phyloP scores from a whole-genome alignment of 2,888 invertebrate genomes.

The Tinea pellionella region DNA sequence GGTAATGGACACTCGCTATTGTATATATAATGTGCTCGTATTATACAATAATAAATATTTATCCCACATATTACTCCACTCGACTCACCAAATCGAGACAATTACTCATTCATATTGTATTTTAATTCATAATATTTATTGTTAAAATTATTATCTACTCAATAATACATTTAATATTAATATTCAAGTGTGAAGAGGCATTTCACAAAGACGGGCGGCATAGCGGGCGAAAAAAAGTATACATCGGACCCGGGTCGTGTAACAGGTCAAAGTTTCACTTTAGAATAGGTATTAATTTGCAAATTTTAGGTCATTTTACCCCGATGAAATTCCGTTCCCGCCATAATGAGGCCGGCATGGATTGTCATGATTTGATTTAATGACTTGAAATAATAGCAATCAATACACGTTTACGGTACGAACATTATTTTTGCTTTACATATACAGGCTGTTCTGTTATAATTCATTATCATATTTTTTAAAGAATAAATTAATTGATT shows the following conservation, averaged over 20 bases:
- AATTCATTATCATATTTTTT: neutral
- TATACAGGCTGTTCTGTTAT: conserved; percentile 23
- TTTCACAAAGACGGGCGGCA: too few relatives aligned
- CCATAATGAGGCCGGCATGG: conserved; percentile 43
- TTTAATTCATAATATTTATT: too few relatives aligned
- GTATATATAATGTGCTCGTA: too few relatives aligned
- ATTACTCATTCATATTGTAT: too few relatives aligned
- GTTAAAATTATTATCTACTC: too few relatives aligned
- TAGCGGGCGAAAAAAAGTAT: too few relatives aligned
- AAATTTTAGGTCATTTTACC: conserved; percentile 14
- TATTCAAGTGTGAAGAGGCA: too few relatives aligned
- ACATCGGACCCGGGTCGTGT: neutral
- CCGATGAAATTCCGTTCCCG: conserved; percentile 15
- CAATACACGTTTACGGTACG: conserved; percentile 30
- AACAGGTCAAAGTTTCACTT: neutral
- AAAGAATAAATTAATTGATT: neutral
- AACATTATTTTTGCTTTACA: conserved; percentile 27
- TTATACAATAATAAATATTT: too few relatives aligned
- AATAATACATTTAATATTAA: too few relatives aligned
- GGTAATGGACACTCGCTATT: too few relatives aligned
- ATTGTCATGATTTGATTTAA: conserved; percentile 56
- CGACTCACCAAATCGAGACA: too few relatives aligned
- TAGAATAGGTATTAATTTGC: neutral
- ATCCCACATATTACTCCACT: too few relatives aligned
- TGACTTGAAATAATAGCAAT: conserved; percentile 58